Evolutionary conservation across 1,140 invertebrate species (phyloP), one percentile per base, ranked within the genome.

Genomic region (Bicyclus anynana): DNA sequence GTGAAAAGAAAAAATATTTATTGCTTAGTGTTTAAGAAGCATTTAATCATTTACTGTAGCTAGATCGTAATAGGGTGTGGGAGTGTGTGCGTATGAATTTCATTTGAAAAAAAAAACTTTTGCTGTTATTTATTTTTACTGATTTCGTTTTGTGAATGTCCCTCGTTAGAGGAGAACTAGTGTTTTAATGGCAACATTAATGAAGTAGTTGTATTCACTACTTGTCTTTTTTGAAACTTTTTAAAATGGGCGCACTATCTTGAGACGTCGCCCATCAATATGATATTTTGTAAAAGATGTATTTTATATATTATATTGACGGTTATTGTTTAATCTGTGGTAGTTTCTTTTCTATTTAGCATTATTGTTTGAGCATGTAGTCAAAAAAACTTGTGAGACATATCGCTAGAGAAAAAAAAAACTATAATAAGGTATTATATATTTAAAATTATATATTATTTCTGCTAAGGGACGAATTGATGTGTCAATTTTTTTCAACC

Each of bases 241-340:
- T 84, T 84, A 52, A 51, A 51, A 51, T 53, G 33, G 49, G 55
- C 55, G 55, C 40, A 52, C 20, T 33, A 33, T 17, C 21, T 37
- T 18, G 9, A 26, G 57, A 33, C 46, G 46, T 61, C 64, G 60
- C 69, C 59, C 38, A 61, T 53, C 63, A 26, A 70, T 71, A 72
- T 66, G 53, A 77, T 84, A 84, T 81, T 84, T 84, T 84, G 69
- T 80, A 81, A 80, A 75, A 52, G 56, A 72, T 84, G 75, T 84
- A 84, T 81, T 84, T 84, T 84, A 77, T 83, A 83, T 72, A 75
- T 83, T 83, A 73, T 80, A 80, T 77, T 79, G 50, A 75, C 58
- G 63, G 59, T 67, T 75, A 69, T 77, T 56, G 52, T 74, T 77
- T 76, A 61, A 33, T 58, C 67, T 74, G 62, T 67, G 62, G 71